Percentiles rank a stretch among this genome's conserved stretches.
Evolutionary conservation across 2,113 vertebrate genomes (phyloP).

Genomic region (Entelurus aequoreus): DNA sequence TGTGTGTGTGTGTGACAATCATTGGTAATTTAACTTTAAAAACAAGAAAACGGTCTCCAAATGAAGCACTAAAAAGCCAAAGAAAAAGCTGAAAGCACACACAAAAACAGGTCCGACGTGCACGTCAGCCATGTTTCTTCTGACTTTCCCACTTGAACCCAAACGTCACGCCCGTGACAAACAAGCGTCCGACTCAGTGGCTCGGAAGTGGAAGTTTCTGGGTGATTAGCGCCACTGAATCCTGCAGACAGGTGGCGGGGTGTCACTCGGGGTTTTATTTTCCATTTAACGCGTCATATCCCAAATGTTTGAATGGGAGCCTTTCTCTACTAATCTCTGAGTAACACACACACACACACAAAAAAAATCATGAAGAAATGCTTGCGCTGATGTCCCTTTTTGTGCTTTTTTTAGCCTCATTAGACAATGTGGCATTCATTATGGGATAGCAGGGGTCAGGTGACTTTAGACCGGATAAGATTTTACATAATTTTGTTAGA

Average conservation of each 20-base stretch:
- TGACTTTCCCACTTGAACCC: too few species aligned
- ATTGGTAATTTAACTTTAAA: too few species aligned
- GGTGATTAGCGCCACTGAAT: constrained; percentile 67
- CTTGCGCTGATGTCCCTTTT: constrained; percentile 30
- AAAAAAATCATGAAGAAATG: constrained; percentile 52
- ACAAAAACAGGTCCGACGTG: too few species aligned
- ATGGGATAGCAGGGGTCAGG: constrained; percentile 39
- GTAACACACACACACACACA: constrained; percentile 13
- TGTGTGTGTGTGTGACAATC: too few species aligned
- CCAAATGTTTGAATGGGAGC: constrained; percentile 62
- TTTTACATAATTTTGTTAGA: too few species aligned
- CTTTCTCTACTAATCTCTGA: constrained; percentile 48
- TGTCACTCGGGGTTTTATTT: constrained; percentile 60
- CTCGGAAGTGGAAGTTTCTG: constrained; percentile 67
- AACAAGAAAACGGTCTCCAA: too few species aligned
- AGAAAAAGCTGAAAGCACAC: too few species aligned
- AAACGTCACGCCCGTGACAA: constrained; percentile 1
- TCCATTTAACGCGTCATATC: constrained; percentile 76
- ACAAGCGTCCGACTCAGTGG: constrained; percentile 41
- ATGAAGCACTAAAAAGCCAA: too few species aligned
- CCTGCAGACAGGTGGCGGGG: neutral
- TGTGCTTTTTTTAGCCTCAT: constrained; percentile 59
- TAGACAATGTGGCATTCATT: constrained; percentile 58
- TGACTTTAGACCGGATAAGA: too few species aligned
- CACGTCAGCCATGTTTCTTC: too few species aligned